A percentile compares a stretch with the other conserved stretches of the same genome.
These are phyloP conservation scores for Phenganax stokvisi DNA, from an alignment of 92 coral and sea anemone genomes.

Conservation along the genomic window DNA sequence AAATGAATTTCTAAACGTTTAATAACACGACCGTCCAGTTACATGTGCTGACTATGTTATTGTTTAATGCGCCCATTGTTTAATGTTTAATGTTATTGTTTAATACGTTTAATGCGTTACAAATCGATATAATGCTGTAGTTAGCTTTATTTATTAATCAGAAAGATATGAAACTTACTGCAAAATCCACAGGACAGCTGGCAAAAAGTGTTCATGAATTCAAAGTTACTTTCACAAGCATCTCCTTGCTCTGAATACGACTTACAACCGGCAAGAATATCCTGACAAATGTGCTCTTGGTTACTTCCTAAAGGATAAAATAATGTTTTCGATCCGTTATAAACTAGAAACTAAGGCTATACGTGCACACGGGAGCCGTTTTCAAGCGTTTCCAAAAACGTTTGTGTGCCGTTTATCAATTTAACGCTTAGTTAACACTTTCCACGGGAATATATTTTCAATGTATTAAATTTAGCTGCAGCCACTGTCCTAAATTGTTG, in stretches of 20 bases:
- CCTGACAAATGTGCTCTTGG: slow-evolving; percentile 51
- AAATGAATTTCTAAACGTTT: too few species aligned
- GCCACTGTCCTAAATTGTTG: too few species aligned
- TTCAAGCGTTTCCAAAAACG: not conserved
- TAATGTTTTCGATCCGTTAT: not conserved
- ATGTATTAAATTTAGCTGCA: too few species aligned
- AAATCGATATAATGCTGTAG: not conserved
- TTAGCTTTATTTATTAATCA: too few species aligned
- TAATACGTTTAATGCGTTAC: not conserved
- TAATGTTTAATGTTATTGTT: too few species aligned
- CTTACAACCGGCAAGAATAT: slow-evolving; percentile 51
- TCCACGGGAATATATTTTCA: too few species aligned
- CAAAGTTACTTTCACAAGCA: slow-evolving; percentile 56
- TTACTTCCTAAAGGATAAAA: not conserved
- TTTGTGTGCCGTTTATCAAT: too few species aligned
- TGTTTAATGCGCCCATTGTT: too few species aligned
- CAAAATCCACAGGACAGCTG: slow-evolving; percentile 78
- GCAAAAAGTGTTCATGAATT: slow-evolving; percentile 64
- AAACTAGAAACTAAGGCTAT: not conserved
- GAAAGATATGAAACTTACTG: slow-evolving; percentile 22
- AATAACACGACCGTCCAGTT: too few species aligned
- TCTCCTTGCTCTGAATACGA: slow-evolving; percentile 54
- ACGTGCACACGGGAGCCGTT: not conserved
- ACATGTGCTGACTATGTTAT: too few species aligned
- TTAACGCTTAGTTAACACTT: too few species aligned